These are phyloP conservation scores for Hemicrepidius hirtus DNA, from an alignment of 2,888 invertebrate species.

Conservation along the genomic window DNA sequence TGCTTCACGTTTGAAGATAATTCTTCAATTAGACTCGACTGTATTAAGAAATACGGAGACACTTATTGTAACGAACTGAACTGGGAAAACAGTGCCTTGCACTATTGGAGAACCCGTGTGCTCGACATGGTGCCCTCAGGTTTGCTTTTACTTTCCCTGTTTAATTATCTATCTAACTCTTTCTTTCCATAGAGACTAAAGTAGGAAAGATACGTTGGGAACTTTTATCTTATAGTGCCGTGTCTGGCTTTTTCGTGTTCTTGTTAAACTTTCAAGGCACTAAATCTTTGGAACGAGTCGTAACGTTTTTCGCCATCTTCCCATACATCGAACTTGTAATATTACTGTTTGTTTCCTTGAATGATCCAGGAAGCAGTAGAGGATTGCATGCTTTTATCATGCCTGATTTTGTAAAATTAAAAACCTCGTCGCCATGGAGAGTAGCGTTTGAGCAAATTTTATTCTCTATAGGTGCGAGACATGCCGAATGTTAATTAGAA, in stretches of 20 bases:
- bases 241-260: constrained; percentile 21
- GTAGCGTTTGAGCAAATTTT: constrained; percentile 31
- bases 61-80: constrained; percentile 1
- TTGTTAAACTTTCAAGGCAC: constrained; percentile 40
- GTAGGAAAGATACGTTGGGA: constrained; percentile 11
- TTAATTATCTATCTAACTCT: too few relatives aligned
- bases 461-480: constrained; percentile 41
- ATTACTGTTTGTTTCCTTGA: constrained; percentile 30
- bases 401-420: constrained; percentile 12
- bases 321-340: constrained; percentile 24
- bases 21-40: constrained; percentile 17
- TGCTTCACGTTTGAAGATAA: constrained; percentile 31
- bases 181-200: background rate
- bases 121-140: constrained; percentile 5
- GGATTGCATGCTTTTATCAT: constrained; percentile 24
- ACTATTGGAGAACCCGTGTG: constrained; percentile 28
- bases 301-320: constrained; percentile 19
- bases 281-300: constrained; percentile 24
- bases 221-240: constrained; percentile 17
- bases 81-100: constrained; percentile 34
- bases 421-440: background rate
- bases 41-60: constrained; percentile 6
- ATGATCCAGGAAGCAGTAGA: constrained; percentile 21
- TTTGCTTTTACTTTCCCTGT: background rate
- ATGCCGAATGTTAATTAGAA: too few relatives aligned